Base-by-base conservation (phyloP, 30 jellyfish, hydroid and myxozoan genomes). In the Nemopilema nomurai region DNA sequence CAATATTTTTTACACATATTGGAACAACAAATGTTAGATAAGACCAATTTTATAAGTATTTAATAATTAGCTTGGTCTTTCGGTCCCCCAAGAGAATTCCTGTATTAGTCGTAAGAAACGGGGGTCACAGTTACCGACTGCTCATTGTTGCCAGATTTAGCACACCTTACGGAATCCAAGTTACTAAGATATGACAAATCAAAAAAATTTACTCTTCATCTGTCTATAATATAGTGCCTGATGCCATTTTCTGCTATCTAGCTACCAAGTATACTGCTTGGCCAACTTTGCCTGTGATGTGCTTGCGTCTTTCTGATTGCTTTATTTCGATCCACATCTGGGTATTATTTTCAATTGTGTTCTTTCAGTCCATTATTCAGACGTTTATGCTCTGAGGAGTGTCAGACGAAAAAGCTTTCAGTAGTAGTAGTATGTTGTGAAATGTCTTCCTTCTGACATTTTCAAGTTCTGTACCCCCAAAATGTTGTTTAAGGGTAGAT, bases 121-220 rank as follows among this genome's bases (percentile, higher is more conserved):
- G 77, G 77, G 32, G 32, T 67, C 77, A 67, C 72, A 63, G 77
- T 67, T 67, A 67, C 77, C 77, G 24, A 23, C 77, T 67, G 77
- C 77, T 24, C 77, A 67, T 21, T 9, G 77, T 67, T 21, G 77
- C 77, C 77, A 24, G 77, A 67, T 41, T 41, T 41, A 41, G 57
- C 57, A 41, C 57, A 41, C 57, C 57, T 41, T 41, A 13, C 57
- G 6, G 13, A 41, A 41, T 41, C 9, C 57, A 41, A 41, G 57
- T 41, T 41, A 41, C 9, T 41, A 41, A 41, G 57, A 41, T 41
- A 41, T 41, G 57, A 41, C 57, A 41, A 41, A 13, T 41, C 57
- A 41, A 41, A 3, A 41, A 41, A 41, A 41, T 41, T 41, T 13
- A 13, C 6, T 41, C 9, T 41, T 41, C 57, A 41, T 41, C 57